Percentiles rank a stretch among this genome's conserved stretches.
Evolutionary conservation across 2,888 invertebrate genomes (phyloP).

Genomic region (Tyria jacobaeae): DNA sequence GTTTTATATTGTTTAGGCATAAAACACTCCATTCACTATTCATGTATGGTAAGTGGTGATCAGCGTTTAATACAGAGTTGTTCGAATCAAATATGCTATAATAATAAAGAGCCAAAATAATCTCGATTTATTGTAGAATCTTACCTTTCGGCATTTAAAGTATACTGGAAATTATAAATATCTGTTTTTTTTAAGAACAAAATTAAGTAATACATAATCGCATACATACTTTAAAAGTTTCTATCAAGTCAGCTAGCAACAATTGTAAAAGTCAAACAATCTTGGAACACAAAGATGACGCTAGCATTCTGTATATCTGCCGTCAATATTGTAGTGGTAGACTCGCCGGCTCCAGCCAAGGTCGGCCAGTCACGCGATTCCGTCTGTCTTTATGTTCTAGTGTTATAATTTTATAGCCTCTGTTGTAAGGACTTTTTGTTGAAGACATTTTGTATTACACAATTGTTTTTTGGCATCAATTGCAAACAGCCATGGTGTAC

Average conservation of each 20-base stretch:
- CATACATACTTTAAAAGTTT: no score
- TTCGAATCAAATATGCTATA: neutral
- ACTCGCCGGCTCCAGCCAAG: constrained; percentile 47
- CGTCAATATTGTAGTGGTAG: constrained; percentile 31
- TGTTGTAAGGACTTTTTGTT: constrained; percentile 13
- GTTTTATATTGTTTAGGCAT: no score
- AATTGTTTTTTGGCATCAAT: neutral
- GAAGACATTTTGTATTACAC: neutral
- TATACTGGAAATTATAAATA: no score
- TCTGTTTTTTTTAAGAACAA: no score
- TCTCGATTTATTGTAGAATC: no score
- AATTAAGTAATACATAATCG: neutral
- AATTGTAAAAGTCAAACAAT: constrained; percentile 6
- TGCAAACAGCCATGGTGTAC: neutral
- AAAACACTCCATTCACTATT: no score
- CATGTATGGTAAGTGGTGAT: no score
- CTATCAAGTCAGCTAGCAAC: constrained; percentile 1
- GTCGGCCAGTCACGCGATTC: constrained; percentile 44
- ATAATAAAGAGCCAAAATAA: no score
- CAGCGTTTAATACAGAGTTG: no score
- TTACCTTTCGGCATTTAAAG: no score
- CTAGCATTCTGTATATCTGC: constrained; percentile 22
- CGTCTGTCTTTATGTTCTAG: constrained; percentile 12
- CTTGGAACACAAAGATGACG: constrained; percentile 28
- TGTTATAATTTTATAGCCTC: constrained; percentile 11